These are phyloP conservation scores for Caenorhabditis latens DNA, from an alignment of 1,140 invertebrate species.

Conservation along the genomic window DNA sequence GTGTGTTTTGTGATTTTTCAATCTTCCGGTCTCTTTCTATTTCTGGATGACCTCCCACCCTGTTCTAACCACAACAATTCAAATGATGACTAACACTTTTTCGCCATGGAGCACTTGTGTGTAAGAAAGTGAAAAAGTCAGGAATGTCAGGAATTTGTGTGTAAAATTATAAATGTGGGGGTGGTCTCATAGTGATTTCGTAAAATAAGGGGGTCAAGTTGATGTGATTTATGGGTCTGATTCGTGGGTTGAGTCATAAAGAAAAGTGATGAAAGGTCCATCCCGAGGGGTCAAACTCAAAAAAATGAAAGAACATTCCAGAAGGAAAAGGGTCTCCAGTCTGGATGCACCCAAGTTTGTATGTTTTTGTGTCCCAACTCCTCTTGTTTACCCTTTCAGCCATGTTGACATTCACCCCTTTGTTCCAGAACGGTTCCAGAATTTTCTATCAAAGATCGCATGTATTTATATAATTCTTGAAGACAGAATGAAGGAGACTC, in stretches of 20 bases:
- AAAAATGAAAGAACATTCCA: neutral
- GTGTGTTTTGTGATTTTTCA: slow-evolving; percentile 33
- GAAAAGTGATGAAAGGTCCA: neutral
- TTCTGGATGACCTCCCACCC: slow-evolving; percentile 11
- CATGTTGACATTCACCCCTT: neutral
- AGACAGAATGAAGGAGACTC: neutral
- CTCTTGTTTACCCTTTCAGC: neutral
- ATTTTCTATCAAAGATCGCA: neutral
- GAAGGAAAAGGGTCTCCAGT: too few relatives aligned
- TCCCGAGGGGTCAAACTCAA: neutral
- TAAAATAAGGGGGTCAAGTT: neutral
- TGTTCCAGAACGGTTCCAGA: neutral
- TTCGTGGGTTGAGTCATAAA: neutral
- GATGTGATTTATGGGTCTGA: neutral
- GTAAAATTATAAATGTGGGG: neutral
- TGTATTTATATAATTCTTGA: neutral
- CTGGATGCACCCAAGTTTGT: too few relatives aligned
- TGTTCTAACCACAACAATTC: slow-evolving; percentile 6
- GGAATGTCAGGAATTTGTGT: slow-evolving; percentile 31
- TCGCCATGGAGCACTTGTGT: neutral
- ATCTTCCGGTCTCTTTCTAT: slow-evolving; percentile 32
- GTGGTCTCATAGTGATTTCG: slow-evolving; percentile 10
- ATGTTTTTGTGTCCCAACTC: neutral
- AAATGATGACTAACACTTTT: neutral
- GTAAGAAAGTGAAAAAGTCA: neutral